Conservation (phyloP, 2,797 vertebrate species). For the Pteronotus mesoamericanus region DNA sequence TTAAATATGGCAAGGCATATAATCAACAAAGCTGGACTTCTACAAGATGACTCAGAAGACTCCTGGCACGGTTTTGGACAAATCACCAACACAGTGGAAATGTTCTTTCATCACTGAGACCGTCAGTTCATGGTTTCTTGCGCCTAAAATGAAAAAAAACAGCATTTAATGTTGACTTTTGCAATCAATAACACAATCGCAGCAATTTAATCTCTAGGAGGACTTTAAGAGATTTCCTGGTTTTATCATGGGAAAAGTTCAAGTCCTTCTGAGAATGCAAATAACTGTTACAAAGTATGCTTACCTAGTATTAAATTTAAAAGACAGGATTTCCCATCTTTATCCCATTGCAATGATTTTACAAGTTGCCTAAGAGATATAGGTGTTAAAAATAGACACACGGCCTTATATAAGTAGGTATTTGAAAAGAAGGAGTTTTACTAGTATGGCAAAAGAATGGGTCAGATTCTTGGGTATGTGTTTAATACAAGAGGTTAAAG, state of each 20-base stretch:
- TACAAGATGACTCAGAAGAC: neutral
- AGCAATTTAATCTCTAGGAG: neutral
- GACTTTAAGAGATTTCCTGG: neutral
- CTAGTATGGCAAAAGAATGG: neutral
- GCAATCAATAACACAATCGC: neutral
- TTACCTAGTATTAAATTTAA: neutral
- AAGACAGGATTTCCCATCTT: neutral
- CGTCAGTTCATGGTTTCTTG: conserved; percentile 88
- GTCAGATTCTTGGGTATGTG: neutral
- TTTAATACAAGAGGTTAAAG: neutral
- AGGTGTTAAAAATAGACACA: neutral
- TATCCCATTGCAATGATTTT: neutral
- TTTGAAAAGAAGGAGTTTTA: neutral
- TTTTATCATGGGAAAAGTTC: conserved; percentile 22
- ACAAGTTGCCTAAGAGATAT: neutral
- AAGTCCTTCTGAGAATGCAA: neutral
- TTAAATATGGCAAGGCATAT: conserved; percentile 49
- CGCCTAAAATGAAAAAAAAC: conserved; percentile 83
- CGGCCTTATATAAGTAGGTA: neutral
- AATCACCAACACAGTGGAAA: neutral
- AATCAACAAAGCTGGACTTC: conserved; percentile 15
- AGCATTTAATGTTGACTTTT: conserved; percentile 21
- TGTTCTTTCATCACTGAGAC: neutral
- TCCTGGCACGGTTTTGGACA: neutral
- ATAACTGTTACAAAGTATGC: neutral